phyloP scores from a whole-genome alignment of 2,797 vertebrate genomes.

The Salmo trutta region DNA sequence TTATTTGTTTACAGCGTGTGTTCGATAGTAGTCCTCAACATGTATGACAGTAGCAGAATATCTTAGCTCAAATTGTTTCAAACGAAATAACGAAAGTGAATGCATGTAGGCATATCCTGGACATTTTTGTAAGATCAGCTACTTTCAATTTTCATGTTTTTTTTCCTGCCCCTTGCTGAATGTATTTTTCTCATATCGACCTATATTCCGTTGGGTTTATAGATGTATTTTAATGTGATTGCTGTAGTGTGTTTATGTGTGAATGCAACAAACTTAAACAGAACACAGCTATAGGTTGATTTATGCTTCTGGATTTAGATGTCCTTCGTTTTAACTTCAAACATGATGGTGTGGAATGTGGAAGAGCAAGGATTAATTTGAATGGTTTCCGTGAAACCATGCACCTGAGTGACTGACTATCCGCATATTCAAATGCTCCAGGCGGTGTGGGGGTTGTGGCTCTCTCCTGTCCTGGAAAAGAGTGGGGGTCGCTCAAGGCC shows the following conservation, averaged over 20 bases:
- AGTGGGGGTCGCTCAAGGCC: slow-evolving; percentile 26
- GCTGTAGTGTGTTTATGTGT: background rate
- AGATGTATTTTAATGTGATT: background rate
- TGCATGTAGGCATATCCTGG: background rate
- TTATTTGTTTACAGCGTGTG: background rate
- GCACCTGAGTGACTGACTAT: slow-evolving; percentile 12
- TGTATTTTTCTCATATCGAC: background rate
- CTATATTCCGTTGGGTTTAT: background rate
- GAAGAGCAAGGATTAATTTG: slow-evolving; percentile 11
- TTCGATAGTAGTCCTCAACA: background rate
- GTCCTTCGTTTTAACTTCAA: background rate
- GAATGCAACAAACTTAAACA: background rate
- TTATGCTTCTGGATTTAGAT: background rate
- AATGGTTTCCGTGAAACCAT: slow-evolving; percentile 14
- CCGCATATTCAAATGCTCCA: slow-evolving; percentile 5
- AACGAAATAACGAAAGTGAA: background rate
- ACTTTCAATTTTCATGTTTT: background rate
- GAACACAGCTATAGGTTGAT: no score
- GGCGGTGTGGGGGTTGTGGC: slow-evolving; percentile 13
- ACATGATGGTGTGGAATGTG: slow-evolving; percentile 9
- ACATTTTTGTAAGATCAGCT: background rate
- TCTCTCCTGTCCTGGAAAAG: slow-evolving; percentile 23
- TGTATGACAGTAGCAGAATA: background rate
- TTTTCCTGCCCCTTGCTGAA: background rate
- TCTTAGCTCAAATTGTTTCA: background rate